Evolutionary conservation across 2,888 invertebrate species (phyloP), one percentile per base, ranked within the genome.

Genomic region (Euphydryas editha): DNA sequence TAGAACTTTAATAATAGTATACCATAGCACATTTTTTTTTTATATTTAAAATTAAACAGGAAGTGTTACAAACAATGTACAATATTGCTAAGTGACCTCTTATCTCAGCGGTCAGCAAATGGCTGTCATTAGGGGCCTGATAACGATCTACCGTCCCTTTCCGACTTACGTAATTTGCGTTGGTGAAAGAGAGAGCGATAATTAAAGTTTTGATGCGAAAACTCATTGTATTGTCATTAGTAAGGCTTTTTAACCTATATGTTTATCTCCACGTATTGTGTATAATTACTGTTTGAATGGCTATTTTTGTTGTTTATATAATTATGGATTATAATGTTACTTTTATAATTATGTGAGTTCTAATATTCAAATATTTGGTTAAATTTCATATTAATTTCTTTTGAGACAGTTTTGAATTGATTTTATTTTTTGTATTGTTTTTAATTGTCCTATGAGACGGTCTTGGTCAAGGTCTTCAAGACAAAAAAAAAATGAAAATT

Each of bases 41-140:
- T n/a, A n/a, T n/a, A n/a, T n/a, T n/a, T n/a, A n/a, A n/a, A n/a
- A n/a, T n/a, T n/a, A n/a, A n/a, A n/a, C n/a, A n/a, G n/a, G n/a
- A n/a, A n/a, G n/a, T n/a, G n/a, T n/a, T 51, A 24, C 24, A 51
- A 24, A 15, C 51, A 51, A 56, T 56, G 20, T 39, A 24, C 24
- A 15, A 30, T 37, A 59, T 44, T 17, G 30, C 44, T 46, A 58
- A 58, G 58, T 46, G 46, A 59, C 17, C 44, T 46, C 42, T 59
- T 59, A 59, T 59, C 59, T 47, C 47, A n/a, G 51, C 51, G 51
- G 51, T 51, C 51, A 51, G 18, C 46, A 65, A 60, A 65, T 65
- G 56, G 65, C 59, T 58, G 55, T 59, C 65, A 65, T 65, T 65
- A 65, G 55, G 54, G 36, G 30, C 42, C 30, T 17, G 58, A 59